Base-by-base conservation (phyloP, 1,140 invertebrate species). In the Paraescarpia echinospica region DNA sequence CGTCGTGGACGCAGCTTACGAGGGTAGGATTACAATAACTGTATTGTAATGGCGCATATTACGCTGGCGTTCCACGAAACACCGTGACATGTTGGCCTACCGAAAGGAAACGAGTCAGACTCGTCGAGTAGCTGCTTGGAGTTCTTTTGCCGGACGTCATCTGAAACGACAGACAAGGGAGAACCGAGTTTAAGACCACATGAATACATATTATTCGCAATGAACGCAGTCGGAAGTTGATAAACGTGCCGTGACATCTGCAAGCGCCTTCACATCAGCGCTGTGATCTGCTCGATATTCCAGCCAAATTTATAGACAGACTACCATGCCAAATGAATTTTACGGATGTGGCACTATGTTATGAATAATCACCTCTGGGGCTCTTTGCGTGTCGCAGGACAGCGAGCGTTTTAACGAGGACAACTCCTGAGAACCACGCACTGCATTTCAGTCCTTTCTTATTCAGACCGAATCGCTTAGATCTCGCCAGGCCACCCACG, bases 191-290 rank as follows among this genome's bases (percentile, higher is more conserved):
- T 27, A 77, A 27, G 22, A 77, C 59, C 59, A 77, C 59, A 77
- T 77, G 59, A 77, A 77, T 77, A 77, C 59, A 77, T 77, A 77
- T 77, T 77, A 77, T 77, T 77, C 59, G 59, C 59, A 18, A 77
- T 77, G 59, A 77, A 31, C 59, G 59, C 59, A 27, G 59, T 31
- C 59, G 59, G 59, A 14, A 77, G 59, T 77, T 77, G 59, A 77
- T 31, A 77, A 77, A 77, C 59, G 22, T 18, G 59, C 2, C 59
- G 59, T 31, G 59, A 77, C 59, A 77, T 77, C 59, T 27, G 59
- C 27, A 31, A 77, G 27, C 59, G 59, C 59, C 59, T 77, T 18
- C 22, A 0, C 59, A 77, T 27, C 48, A 18, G 8, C 48, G 18
- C 8, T 51, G 8, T 0, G 48, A 77, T 77, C 59, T 14, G 18